A percentile compares a stretch with the other conserved stretches of the same genome.
phyloP scores from a whole-genome alignment of 2,888 invertebrate genomes.

The Xestoiulus laeticollis region DNA sequence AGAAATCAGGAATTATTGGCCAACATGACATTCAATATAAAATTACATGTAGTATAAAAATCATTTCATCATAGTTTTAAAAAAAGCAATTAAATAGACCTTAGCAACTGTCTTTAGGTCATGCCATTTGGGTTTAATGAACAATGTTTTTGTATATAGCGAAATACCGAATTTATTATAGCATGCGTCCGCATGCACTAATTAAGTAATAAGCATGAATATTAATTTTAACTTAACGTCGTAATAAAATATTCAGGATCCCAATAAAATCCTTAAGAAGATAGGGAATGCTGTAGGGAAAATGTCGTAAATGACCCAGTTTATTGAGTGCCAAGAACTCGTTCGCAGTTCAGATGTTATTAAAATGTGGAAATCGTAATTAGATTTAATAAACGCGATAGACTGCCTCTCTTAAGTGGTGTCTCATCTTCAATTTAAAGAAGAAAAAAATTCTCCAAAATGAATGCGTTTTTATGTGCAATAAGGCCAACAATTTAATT shows the following conservation, averaged over 20 bases:
- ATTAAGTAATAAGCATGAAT: not conserved
- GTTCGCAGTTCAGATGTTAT: conserved; percentile 4
- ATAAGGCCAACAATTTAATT: conserved; percentile 29
- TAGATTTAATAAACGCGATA: conserved; percentile 24
- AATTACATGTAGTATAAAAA: too few relatives aligned
- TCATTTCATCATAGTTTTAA: too few relatives aligned
- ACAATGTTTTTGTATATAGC: not conserved
- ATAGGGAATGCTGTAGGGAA: not conserved
- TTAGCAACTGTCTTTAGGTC: too few relatives aligned
- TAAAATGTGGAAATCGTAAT: conserved; percentile 39
- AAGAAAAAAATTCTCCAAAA: not conserved
- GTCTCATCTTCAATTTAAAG: not conserved
- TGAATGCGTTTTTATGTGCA: not conserved
- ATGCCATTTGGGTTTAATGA: too few relatives aligned
- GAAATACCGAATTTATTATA: not conserved
- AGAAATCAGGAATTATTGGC: too few relatives aligned
- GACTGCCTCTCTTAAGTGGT: not conserved
- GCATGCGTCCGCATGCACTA: not conserved
- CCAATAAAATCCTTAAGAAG: not conserved
- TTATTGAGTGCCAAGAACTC: conserved; percentile 19
- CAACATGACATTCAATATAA: too few relatives aligned
- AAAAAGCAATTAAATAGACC: too few relatives aligned
- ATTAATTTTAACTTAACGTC: not conserved
- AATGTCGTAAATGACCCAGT: not conserved
- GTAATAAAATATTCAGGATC: not conserved